Conservation (phyloP, 1,140 invertebrate genomes). For the Apis mellifera region Amel_HAv3.1 CM009938.2:9086001-9086500, state of each 20-base stretch:
- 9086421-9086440: constrained; percentile 18
- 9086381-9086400: background rate
- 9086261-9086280: constrained; percentile 22
- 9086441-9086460: constrained; percentile 30
- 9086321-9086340: constrained; percentile 24
- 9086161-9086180: constrained; percentile 15
- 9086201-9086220: constrained; percentile 51
- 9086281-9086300: constrained; percentile 50
- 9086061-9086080: too few species aligned
- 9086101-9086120: too few species aligned
- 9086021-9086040: too few species aligned
- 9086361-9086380: background rate
- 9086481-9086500: background rate
- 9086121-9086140: too few species aligned
- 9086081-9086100: too few species aligned
- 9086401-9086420: constrained; percentile 6
- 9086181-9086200: constrained; percentile 34
- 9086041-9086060: too few species aligned
- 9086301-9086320: constrained; percentile 23
- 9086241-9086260: constrained; percentile 17
- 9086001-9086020: too few species aligned
- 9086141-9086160: background rate
- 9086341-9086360: background rate
- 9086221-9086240: constrained; percentile 38
- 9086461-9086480: background rate